phyloP scores from a whole-genome alignment of 35 echinoderm and acorn worm genomes.

The Ophioderma brevispina region DNA sequence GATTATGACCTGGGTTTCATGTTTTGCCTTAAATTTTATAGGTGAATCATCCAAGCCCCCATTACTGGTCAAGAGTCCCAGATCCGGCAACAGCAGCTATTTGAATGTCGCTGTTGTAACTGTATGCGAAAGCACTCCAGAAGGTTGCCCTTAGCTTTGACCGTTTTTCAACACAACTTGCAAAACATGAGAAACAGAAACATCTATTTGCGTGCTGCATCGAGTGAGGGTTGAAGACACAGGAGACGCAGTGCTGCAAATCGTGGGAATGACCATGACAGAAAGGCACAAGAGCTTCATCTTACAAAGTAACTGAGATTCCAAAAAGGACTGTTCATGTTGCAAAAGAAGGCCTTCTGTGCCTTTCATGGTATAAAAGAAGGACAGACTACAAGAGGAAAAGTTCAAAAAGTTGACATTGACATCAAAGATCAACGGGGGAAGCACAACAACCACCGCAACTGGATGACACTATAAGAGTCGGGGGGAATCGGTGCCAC shows the following conservation, averaged over 20 bases:
- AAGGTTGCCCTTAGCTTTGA: neutral
- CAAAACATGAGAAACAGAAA: conserved; percentile 27
- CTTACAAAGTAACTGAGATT: neutral
- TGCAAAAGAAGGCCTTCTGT: conserved; percentile 1
- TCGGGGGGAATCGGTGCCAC: neutral
- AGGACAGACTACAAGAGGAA: neutral
- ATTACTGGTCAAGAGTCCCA: too few species aligned
- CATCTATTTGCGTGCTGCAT: neutral
- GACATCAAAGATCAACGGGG: too few species aligned
- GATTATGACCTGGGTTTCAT: too few species aligned
- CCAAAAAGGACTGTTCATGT: neutral
- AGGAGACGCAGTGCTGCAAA: neutral
- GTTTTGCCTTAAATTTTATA: too few species aligned
- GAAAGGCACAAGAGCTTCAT: conserved; percentile 1
- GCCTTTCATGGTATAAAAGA: too few species aligned
- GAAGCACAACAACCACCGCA: conserved; percentile 16
- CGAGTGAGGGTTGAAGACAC: neutral
- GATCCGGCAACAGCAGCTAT: too few species aligned
- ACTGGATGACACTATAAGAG: conserved; percentile 1
- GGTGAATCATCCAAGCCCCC: too few species aligned
- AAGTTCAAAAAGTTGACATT: neutral
- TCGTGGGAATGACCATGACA: neutral
- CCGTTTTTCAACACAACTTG: neutral
- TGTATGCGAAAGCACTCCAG: neutral
- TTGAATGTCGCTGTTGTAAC: too few species aligned